Conservation (phyloP, 2,113 vertebrate species). For the Syngnathus floridae region DNA sequence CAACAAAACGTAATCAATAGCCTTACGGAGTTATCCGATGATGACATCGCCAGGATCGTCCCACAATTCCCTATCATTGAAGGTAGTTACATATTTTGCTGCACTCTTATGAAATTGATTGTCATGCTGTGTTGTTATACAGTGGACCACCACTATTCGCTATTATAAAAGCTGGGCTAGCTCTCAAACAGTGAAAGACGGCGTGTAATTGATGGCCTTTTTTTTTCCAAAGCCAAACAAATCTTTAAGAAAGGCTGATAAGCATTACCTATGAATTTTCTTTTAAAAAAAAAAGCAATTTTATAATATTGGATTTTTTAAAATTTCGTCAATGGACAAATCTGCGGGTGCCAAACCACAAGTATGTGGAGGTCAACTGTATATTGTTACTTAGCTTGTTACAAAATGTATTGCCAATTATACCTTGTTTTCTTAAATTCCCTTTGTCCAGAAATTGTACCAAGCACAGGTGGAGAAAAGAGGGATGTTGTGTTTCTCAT, state of each 20-base stretch:
- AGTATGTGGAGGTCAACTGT: no score
- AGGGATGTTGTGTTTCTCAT: conserved; percentile 89
- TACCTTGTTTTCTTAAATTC: conserved; percentile 3
- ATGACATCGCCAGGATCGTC: conserved; percentile 48
- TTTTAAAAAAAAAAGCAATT: no score
- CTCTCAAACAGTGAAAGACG: no score
- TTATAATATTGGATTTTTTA: no score
- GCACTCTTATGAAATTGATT: background rate
- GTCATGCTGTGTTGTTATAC: background rate
- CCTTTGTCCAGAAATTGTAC: conserved; percentile 31
- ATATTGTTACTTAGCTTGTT: background rate
- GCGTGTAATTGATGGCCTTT: no score
- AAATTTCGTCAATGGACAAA: no score
- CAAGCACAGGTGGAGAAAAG: conserved; percentile 61
- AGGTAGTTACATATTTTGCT: conserved; percentile 45
- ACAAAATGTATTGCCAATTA: background rate
- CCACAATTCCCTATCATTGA: conserved; percentile 49
- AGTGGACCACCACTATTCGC: background rate
- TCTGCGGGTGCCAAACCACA: no score
- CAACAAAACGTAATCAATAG: conserved; percentile 67
- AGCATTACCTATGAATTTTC: no score
- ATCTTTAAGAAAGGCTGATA: no score
- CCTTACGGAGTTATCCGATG: conserved; percentile 67
- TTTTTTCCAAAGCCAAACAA: no score
- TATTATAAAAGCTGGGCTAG: no score